Conservation (phyloP, 2,888 invertebrate genomes). For the Scaptomyza cyrtandrae region DNA sequence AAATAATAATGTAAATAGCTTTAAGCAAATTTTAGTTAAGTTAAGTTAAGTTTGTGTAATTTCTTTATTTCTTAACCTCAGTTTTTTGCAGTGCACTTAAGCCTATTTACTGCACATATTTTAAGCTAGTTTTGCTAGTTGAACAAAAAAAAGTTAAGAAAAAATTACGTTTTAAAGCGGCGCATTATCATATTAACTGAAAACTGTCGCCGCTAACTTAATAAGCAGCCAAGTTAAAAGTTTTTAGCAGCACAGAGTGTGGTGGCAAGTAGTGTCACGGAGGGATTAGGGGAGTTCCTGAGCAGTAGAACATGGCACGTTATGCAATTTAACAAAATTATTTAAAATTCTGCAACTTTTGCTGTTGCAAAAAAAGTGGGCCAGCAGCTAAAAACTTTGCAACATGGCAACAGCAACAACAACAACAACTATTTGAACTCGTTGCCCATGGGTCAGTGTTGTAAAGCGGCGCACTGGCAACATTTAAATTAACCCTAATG, state of each 20-base stretch:
- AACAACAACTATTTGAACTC: conserved; percentile 41
- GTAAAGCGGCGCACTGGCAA: conserved; percentile 57
- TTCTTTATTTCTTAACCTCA: neutral
- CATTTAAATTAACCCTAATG: conserved; percentile 81
- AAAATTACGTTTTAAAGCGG: conserved; percentile 50
- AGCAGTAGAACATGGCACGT: conserved; percentile 60
- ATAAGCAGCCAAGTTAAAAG: conserved; percentile 64
- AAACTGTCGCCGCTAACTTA: conserved; percentile 73
- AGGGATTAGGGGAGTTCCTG: conserved; percentile 1
- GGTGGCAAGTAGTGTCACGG: neutral
- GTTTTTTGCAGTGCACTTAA: conserved; percentile 1
- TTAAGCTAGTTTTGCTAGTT: conserved; percentile 25
- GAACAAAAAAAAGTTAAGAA: neutral
- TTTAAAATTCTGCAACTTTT: conserved; percentile 74
- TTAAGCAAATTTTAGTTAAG: too few species aligned
- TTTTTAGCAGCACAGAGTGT: conserved; percentile 20
- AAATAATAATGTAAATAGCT: too few species aligned
- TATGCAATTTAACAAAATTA: conserved; percentile 78
- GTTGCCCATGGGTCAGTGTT: conserved; percentile 68
- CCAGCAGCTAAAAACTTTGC: conserved; percentile 53
- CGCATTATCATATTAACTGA: conserved; percentile 72
- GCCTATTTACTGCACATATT: conserved; percentile 62
- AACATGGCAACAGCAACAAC: conserved; percentile 50
- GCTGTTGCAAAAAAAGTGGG: conserved; percentile 41
- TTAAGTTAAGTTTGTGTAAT: too few species aligned